Conservation (phyloP, 2,888 invertebrate genomes). For the Scrobipalpa costella region DNA sequence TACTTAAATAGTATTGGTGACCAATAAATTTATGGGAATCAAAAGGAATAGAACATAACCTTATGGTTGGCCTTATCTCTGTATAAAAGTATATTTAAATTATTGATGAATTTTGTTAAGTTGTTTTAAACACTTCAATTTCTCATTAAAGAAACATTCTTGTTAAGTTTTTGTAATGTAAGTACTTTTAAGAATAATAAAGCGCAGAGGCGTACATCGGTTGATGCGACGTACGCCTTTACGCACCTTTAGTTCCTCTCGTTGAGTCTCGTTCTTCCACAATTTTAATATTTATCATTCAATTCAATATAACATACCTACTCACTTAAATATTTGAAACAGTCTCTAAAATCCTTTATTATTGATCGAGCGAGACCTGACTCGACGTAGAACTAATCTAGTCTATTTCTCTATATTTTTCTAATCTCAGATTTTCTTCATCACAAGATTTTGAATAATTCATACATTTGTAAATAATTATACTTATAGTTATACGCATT, state of each 20-base stretch:
- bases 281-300: conserved; percentile 22
- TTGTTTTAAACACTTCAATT: conserved; percentile 24
- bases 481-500: conserved; percentile 16
- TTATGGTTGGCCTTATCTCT: background rate
- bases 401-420: conserved; percentile 55
- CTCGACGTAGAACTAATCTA: conserved; percentile 77
- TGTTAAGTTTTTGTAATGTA: conserved; percentile 45
- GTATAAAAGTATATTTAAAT: conserved; percentile 12
- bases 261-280: conserved; percentile 58
- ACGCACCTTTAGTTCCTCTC: conserved; percentile 67
- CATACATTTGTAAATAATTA: conserved; percentile 27
- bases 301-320: background rate
- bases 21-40: conserved; percentile 2
- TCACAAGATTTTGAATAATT: conserved; percentile 18
- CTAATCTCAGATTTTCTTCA: conserved; percentile 10
- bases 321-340: background rate
- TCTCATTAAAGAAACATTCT: conserved; percentile 34
- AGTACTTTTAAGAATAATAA: conserved; percentile 51
- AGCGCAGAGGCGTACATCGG: conserved; percentile 62
- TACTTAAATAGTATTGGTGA: conserved; percentile 5
- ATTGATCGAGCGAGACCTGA: conserved; percentile 52
- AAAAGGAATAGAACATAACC: background rate
- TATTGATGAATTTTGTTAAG: background rate
- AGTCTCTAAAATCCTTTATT: conserved; percentile 20
- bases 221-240: conserved; percentile 57